These are phyloP conservation scores for Pheosia tremula DNA, from an alignment of 2,888 invertebrate genomes.

Conservation along the genomic window DNA sequence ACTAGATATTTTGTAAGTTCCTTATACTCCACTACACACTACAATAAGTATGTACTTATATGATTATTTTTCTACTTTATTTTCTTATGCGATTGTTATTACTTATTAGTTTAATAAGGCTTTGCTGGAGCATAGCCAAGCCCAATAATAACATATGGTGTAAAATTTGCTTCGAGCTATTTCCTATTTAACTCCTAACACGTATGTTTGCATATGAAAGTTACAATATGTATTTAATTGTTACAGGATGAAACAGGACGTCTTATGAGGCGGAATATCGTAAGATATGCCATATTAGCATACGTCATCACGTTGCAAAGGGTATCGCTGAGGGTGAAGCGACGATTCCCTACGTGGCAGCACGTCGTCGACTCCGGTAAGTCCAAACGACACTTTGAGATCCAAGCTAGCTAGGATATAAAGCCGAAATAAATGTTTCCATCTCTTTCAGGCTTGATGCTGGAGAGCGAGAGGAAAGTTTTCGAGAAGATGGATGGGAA, in stretches of 20 bases:
- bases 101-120: no score
- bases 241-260: slow-evolving; percentile 93
- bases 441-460: slow-evolving; percentile 89
- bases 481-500: slow-evolving; percentile 95
- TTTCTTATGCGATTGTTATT: no score
- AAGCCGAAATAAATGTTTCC: slow-evolving; percentile 21
- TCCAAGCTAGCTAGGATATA: slow-evolving; percentile 17
- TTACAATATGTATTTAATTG: slow-evolving; percentile 16
- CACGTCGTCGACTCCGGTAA: slow-evolving; percentile 96
- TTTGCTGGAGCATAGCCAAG: no score
- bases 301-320: slow-evolving; percentile 95
- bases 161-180: no score
- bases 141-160: no score
- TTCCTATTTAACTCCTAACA: no score
- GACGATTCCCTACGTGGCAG: slow-evolving; percentile 94
- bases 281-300: slow-evolving; percentile 94
- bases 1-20: no score
- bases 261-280: slow-evolving; percentile 95
- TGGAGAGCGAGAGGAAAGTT: slow-evolving; percentile 95
- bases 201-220: not conserved
- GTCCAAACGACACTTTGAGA: slow-evolving; percentile 26
- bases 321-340: slow-evolving; percentile 94
- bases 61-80: no score
- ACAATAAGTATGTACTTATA: no score
- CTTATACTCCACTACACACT: no score